Base-by-base conservation (phyloP, 2,888 invertebrate genomes). In the Torymus auratus region DNA sequence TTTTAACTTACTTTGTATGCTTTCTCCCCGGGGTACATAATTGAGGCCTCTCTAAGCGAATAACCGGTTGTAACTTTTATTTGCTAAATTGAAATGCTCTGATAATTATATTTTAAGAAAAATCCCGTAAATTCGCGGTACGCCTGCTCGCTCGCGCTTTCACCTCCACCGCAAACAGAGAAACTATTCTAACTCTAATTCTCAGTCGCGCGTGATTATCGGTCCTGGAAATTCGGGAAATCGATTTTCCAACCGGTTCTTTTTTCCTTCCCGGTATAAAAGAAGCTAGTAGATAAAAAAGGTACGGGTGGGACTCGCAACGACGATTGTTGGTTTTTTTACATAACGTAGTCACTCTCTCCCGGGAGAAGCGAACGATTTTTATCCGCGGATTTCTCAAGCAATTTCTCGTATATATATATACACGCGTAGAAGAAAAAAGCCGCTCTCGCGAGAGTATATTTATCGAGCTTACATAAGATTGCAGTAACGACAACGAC, bases 391-490 rank as follows among this genome's bases (percentile, higher is more conserved):
- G 69, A 70, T 77, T 81, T 81, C 74, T 70, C 60, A 81, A 70
- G 78, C 74, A 78, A 74, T 78, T 74, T 78, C 65, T 78, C 60
- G 53, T 50, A 73, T 23, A 71, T 62, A 20, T 41, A 41, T 41
- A 28, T 28, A 28, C 28, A 41, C 41, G 41, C 41, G 41, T 41
- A 60, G 41, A 41, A 41, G 11, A 62, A 64, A 73, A 56, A 56
- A 65, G n/a, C n/a, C 2, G 1, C 41, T 41, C 41, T 41, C 41
- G 41, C 7, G 7, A 41, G 41, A 41, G 41, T 52, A 64, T 53
- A 65, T 79, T 68, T 72, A 79, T 76, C 78, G 15, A 61, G 61
- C 70, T 82, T 82, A 79, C 74, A 74, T 82, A 82, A 82, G 73
- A 67, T 74, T 78, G 74, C 62, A 74, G 70, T 65, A 62, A 74